phyloP scores from a whole-genome alignment of 2,113 vertebrate species.

The Smithornis capensis region DNA sequence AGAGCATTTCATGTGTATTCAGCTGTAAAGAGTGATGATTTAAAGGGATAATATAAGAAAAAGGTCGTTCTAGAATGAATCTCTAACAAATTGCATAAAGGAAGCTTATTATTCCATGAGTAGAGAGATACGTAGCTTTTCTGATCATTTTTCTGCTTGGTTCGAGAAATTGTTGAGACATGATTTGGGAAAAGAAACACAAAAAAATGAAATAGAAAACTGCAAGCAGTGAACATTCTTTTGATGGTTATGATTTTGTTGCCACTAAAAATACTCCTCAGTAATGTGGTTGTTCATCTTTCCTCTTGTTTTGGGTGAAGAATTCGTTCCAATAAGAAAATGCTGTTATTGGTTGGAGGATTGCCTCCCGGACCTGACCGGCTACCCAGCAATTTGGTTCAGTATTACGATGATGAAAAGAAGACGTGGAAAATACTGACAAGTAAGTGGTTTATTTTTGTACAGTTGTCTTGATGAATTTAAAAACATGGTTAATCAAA shows the following conservation, averaged over 20 bases:
- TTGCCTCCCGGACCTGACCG: constrained; percentile 98
- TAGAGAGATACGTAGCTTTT: constrained; percentile 75
- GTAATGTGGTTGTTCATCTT: constrained; percentile 79
- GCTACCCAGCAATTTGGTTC: constrained; percentile 98
- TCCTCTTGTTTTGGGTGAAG: constrained; percentile 88
- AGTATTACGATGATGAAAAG: constrained; percentile 99
- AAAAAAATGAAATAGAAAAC: constrained; percentile 77
- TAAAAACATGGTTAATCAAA: constrained; percentile 75
- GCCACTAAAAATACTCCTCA: constrained; percentile 73
- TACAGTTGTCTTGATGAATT: constrained; percentile 72
- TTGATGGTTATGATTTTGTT: constrained; percentile 78
- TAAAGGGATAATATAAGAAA: constrained; percentile 87
- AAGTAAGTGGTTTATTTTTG: constrained; percentile 85
- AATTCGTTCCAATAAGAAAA: constrained; percentile 99
- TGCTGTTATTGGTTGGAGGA: constrained; percentile 96
- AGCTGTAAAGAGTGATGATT: constrained; percentile 87
- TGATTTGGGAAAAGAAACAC: constrained; percentile 75
- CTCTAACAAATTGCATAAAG: constrained; percentile 85
- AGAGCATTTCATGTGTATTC: constrained; percentile 85
- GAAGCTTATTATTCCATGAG: constrained; percentile 80
- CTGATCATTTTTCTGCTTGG: constrained; percentile 79
- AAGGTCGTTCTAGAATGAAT: constrained; percentile 85
- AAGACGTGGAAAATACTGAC: constrained; percentile 99
- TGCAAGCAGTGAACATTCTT: constrained; percentile 75
- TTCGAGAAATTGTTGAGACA: constrained; percentile 79